phyloP scores from a whole-genome alignment of 2,113 vertebrate genomes.

The Xiphorhynchus elegans region DNA sequence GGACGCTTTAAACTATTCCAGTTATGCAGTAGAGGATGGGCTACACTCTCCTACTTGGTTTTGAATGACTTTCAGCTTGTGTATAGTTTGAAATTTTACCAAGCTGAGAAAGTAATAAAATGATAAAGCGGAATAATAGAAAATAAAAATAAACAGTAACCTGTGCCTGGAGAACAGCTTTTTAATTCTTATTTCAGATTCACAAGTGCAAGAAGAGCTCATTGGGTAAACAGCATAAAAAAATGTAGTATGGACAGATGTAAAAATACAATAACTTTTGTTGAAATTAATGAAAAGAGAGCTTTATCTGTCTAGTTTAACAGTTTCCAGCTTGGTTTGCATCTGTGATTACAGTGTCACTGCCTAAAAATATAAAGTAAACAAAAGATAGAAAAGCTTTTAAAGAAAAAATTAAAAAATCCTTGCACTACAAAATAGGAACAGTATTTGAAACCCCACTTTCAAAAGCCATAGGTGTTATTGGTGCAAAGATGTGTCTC shows the following conservation, averaged over 20 bases:
- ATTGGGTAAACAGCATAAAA: conserved; percentile 1
- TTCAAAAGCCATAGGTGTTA: neutral
- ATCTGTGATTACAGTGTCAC: neutral
- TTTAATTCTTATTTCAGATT: conserved; percentile 11
- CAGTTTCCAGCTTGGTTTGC: neutral
- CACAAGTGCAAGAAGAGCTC: neutral
- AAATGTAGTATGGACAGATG: neutral
- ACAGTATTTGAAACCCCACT: neutral
- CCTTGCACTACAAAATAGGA: neutral
- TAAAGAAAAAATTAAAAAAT: neutral
- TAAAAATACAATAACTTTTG: neutral
- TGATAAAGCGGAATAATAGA: conserved; percentile 7
- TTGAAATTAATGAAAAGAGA: neutral
- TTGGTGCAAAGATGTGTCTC: neutral
- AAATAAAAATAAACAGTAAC: conserved; percentile 1
- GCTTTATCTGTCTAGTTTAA: neutral
- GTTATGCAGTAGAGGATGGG: neutral
- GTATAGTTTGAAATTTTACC: conserved; percentile 19
- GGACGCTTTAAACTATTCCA: conserved; percentile 37
- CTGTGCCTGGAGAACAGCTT: neutral
- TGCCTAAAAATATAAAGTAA: neutral
- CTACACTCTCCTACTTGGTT: neutral
- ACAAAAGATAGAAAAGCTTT: neutral
- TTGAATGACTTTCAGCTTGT: conserved; percentile 37
- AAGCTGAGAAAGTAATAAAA: conserved; percentile 58